Evolutionary conservation across 2,797 vertebrate species (phyloP).

Genomic region (Parotocinclus haroldoi): DNA sequence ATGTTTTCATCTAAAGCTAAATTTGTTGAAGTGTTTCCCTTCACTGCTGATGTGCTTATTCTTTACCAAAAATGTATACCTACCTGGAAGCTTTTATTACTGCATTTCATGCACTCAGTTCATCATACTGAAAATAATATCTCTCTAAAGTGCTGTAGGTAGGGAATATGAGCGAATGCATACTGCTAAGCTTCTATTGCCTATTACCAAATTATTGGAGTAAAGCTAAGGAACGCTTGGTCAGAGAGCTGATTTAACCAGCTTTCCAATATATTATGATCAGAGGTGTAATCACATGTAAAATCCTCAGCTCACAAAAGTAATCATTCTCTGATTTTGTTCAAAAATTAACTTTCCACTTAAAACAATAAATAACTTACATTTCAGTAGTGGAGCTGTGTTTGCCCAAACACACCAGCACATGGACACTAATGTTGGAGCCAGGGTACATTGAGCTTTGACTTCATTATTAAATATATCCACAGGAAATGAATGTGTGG

Average conservation of each 20-base stretch:
- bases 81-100: no score
- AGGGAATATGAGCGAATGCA: no score
- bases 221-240: no score
- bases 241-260: constrained; percentile 9
- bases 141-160: no score
- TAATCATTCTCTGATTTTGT: constrained; percentile 4
- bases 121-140: no score
- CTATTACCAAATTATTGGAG: no score
- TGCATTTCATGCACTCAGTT: no score
- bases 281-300: neutral
- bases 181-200: no score
- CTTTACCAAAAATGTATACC: no score
- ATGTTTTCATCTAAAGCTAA: no score
- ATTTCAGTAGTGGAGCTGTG: neutral
- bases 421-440: constrained; percentile 59
- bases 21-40: no score
- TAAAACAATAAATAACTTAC: constrained; percentile 36
- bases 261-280: constrained; percentile 11
- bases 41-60: no score
- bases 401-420: constrained; percentile 15
- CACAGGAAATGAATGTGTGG: constrained; percentile 43
- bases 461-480: constrained; percentile 16
- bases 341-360: constrained; percentile 39
- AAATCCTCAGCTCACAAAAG: constrained; percentile 21
- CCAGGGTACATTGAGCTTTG: constrained; percentile 47